Percentiles rank a stretch among this genome's conserved stretches.
phyloP scores from a whole-genome alignment of 2,113 vertebrate genomes.

The Nymphicus hollandicus region DNA sequence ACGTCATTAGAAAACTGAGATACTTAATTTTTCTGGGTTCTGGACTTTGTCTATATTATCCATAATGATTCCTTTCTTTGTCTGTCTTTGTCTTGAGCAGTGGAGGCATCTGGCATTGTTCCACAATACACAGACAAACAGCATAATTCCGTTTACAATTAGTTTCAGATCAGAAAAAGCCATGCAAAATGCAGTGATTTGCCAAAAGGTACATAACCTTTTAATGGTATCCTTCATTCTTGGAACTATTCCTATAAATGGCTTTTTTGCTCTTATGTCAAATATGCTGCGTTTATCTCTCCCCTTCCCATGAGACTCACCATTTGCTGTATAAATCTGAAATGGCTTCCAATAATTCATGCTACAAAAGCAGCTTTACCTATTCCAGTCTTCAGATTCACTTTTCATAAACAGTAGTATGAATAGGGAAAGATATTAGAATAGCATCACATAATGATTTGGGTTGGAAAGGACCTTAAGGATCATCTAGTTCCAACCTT shows the following conservation, averaged over 20 bases:
- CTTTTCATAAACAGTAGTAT: background rate
- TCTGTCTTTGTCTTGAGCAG: background rate
- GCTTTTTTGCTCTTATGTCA: background rate
- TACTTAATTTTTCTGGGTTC: background rate
- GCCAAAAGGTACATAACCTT: background rate
- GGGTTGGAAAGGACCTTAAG: background rate
- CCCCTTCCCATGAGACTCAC: background rate
- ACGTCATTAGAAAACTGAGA: background rate
- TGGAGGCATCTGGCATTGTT: background rate
- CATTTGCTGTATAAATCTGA: background rate
- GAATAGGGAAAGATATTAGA: background rate
- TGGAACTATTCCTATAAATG: background rate
- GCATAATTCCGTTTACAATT: background rate
- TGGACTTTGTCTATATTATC: background rate
- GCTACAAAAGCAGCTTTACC: background rate
- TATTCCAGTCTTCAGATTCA: background rate
- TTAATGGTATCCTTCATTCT: background rate
- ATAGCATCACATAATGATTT: background rate
- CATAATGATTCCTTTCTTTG: background rate
- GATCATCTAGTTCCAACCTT: background rate
- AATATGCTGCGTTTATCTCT: background rate
- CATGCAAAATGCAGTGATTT: background rate
- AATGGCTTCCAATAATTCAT: background rate
- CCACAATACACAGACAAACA: background rate
- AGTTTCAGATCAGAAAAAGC: background rate